These are phyloP conservation scores for Dendrolimus kikuchii DNA, from an alignment of 1,140 invertebrate species.

Conservation along the genomic window DNA sequence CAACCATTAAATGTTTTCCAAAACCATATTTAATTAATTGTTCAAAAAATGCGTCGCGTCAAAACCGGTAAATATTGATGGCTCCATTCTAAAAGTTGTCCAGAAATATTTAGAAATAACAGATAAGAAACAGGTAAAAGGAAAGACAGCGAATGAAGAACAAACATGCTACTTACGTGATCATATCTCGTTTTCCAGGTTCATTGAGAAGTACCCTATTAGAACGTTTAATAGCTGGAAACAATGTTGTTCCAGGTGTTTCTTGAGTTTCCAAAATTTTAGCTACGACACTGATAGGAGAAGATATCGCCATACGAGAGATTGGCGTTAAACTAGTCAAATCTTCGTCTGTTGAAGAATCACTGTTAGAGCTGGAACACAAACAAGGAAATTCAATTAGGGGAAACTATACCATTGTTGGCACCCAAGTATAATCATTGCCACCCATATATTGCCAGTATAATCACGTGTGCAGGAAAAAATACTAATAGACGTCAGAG, in stretches of 20 bases:
- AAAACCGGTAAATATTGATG: too few species aligned
- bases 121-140: too few species aligned
- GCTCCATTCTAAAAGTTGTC: too few species aligned
- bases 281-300: conserved; percentile 27
- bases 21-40: too few species aligned
- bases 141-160: too few species aligned
- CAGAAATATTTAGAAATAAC: too few species aligned
- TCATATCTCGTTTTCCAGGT: conserved; percentile 52
- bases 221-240: conserved; percentile 46
- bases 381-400: background rate
- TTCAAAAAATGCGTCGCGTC: too few species aligned
- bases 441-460: too few species aligned
- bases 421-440: too few species aligned
- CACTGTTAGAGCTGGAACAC: conserved; percentile 54
- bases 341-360: conserved; percentile 65
- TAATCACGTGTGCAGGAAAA: too few species aligned
- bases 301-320: conserved; percentile 34
- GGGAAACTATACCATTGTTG: background rate
- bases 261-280: conserved; percentile 22
- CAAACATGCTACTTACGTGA: conserved; percentile 42
- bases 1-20: too few species aligned
- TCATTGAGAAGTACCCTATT: conserved; percentile 44
- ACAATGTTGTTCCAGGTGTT: conserved; percentile 24
- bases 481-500: too few species aligned
- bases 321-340: conserved; percentile 50